These are phyloP conservation scores for Epinephelus fuscoguttatus DNA, from an alignment of 2,113 vertebrate genomes.

Conservation along the genomic window DNA sequence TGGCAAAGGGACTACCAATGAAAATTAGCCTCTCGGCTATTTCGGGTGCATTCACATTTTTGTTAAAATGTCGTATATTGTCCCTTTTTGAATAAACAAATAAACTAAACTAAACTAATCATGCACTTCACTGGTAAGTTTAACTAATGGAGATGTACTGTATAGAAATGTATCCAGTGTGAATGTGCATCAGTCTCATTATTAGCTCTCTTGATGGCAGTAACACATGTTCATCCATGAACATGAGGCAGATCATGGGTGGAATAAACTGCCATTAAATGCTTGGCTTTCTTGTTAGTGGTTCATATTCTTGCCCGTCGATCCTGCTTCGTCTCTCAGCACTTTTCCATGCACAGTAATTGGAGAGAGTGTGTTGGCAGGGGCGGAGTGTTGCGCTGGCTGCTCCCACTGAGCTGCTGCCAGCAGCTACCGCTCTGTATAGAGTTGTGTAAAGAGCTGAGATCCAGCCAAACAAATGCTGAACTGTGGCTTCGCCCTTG, in stretches of 20 bases:
- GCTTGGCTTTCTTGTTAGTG: slow-evolving; percentile 32
- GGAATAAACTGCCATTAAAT: slow-evolving; percentile 33
- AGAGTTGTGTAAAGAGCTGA: slow-evolving; percentile 62
- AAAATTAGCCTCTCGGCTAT: no score
- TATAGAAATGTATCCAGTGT: not conserved
- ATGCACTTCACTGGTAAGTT: not conserved
- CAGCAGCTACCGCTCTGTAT: slow-evolving; percentile 66
- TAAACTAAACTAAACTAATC: not conserved
- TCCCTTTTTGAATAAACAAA: no score
- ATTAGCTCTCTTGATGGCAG: slow-evolving; percentile 25
- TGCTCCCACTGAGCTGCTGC: slow-evolving; percentile 57
- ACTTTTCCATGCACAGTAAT: slow-evolving; percentile 52
- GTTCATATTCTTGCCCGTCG: slow-evolving; percentile 29
- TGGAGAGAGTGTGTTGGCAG: slow-evolving; percentile 57
- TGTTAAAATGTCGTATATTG: no score
- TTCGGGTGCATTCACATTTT: no score
- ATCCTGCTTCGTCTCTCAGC: slow-evolving; percentile 34
- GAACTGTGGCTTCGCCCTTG: slow-evolving; percentile 64
- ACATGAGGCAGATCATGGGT: slow-evolving; percentile 30
- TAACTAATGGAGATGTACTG: not conserved
- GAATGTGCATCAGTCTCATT: slow-evolving; percentile 7
- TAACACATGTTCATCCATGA: slow-evolving; percentile 40
- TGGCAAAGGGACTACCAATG: no score
- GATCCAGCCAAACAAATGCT: slow-evolving; percentile 66
- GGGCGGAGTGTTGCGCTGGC: slow-evolving; percentile 23